Conservation (phyloP, 2,888 invertebrate genomes). For the Sarcophaga variegata region DNA sequence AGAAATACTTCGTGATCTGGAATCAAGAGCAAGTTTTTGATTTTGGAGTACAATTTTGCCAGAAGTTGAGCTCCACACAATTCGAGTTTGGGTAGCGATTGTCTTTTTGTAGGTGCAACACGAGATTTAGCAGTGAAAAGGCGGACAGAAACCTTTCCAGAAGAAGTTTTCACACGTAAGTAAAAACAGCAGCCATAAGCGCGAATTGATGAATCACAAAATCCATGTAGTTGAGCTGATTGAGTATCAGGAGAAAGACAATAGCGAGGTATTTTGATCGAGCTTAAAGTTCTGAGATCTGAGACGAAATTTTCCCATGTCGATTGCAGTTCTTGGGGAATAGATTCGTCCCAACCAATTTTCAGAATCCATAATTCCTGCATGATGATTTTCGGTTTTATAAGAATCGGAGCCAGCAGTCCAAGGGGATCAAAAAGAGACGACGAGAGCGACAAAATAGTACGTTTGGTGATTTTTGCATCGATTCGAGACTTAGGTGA, state of each 20-base stretch:
- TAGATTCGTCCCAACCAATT: conserved; percentile 52
- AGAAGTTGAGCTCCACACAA: conserved; percentile 53
- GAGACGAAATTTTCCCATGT: conserved; percentile 12
- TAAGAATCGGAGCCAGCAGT: conserved; percentile 39
- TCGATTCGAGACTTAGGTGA: not conserved
- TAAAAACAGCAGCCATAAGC: conserved; percentile 58
- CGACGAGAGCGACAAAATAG: conserved; percentile 31
- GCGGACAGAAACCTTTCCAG: conserved; percentile 1
- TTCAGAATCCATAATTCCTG: conserved; percentile 52
- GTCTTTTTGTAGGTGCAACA: too few species aligned
- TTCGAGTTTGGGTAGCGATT: too few species aligned
- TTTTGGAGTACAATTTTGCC: not conserved
- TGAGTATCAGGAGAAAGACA: conserved; percentile 7
- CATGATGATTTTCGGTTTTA: conserved; percentile 38
- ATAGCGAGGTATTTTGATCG: conserved; percentile 38
- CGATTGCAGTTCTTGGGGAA: conserved; percentile 14
- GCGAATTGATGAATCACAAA: conserved; percentile 48
- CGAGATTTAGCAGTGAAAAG: conserved; percentile 28
- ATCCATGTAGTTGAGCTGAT: conserved; percentile 40
- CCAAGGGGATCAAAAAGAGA: conserved; percentile 58
- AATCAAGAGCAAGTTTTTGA: too few species aligned
- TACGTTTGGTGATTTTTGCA: not conserved
- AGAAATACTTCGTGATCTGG: too few species aligned
- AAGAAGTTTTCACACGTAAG: conserved; percentile 1
- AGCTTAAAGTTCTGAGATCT: conserved; percentile 17